These are phyloP conservation scores for Halictus rubicundus DNA, from an alignment of 1,140 invertebrate species.

Conservation along the genomic window DNA sequence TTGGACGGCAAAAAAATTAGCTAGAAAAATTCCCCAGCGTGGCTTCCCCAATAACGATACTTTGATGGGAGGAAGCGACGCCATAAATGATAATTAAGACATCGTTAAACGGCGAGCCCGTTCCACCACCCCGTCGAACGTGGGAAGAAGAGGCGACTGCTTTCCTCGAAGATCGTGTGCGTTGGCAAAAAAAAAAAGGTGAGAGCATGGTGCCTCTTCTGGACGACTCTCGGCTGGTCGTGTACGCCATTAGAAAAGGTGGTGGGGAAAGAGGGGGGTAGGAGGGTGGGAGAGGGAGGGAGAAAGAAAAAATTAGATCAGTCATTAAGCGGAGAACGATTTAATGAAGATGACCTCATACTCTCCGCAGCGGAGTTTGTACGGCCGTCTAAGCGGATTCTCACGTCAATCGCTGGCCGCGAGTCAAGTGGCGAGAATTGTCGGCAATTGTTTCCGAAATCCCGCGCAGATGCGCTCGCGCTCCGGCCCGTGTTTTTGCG, in stretches of 20 bases:
- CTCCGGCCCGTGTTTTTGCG: slow-evolving; percentile 11
- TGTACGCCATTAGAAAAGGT: too few species aligned
- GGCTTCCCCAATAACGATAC: neutral
- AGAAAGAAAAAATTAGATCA: slow-evolving; percentile 77
- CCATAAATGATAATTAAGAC: slow-evolving; percentile 14
- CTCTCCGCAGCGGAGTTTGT: slow-evolving; percentile 71
- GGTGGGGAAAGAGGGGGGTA: too few species aligned
- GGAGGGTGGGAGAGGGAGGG: neutral
- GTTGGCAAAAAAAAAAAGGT: slow-evolving; percentile 34
- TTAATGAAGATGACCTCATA: slow-evolving; percentile 82
- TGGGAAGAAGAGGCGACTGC: slow-evolving; percentile 26
- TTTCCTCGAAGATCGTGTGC: slow-evolving; percentile 28
- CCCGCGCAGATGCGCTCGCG: slow-evolving; percentile 77
- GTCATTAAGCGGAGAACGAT: slow-evolving; percentile 80
- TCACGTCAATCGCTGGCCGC: slow-evolving; percentile 80
- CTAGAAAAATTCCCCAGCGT: too few species aligned
- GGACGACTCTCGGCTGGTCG: neutral
- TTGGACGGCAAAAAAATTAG: too few species aligned
- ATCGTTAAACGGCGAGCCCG: slow-evolving; percentile 1
- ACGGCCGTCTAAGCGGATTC: slow-evolving; percentile 77
- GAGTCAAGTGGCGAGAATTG: slow-evolving; percentile 81
- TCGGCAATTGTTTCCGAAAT: slow-evolving; percentile 82
- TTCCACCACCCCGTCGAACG: slow-evolving; percentile 7
- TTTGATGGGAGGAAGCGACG: slow-evolving; percentile 2
- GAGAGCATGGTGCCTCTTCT: neutral